phyloP scores from a whole-genome alignment of 2,888 invertebrate species.

The Mythimna ferrago region DNA sequence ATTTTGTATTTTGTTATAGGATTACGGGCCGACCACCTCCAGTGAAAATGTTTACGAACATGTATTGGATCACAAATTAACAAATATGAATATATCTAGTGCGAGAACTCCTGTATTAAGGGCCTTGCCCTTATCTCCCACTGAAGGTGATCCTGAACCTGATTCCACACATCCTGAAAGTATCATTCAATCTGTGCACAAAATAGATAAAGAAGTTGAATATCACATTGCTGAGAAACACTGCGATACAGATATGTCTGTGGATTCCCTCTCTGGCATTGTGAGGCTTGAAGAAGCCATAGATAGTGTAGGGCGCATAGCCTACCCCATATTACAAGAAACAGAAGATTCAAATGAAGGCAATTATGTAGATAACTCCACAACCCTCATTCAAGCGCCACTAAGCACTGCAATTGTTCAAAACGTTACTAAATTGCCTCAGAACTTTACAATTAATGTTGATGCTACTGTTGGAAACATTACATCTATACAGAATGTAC shows the following conservation, averaged over 20 bases:
- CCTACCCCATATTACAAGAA: slow-evolving; percentile 86
- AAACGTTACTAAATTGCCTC: slow-evolving; percentile 86
- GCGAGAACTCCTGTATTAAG: slow-evolving; percentile 86
- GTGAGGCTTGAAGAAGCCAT: slow-evolving; percentile 85
- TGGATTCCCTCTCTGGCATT: slow-evolving; percentile 84
- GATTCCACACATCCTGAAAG: slow-evolving; percentile 88
- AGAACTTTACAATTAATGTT: slow-evolving; percentile 88
- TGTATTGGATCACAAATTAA: slow-evolving; percentile 88
- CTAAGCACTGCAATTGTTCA: slow-evolving; percentile 86
- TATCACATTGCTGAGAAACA: slow-evolving; percentile 84
- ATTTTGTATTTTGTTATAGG: slow-evolving; percentile 81
- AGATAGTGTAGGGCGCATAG: slow-evolving; percentile 82
- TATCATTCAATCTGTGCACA: slow-evolving; percentile 84
- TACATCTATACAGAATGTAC: slow-evolving; percentile 87
- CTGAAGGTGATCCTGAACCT: slow-evolving; percentile 84
- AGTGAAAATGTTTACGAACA: slow-evolving; percentile 87
- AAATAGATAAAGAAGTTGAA: slow-evolving; percentile 84
- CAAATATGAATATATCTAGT: slow-evolving; percentile 87
- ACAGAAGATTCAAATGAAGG: slow-evolving; percentile 83
- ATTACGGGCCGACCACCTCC: slow-evolving; percentile 90
- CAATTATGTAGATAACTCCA: slow-evolving; percentile 83
- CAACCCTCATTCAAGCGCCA: slow-evolving; percentile 85
- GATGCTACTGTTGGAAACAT: slow-evolving; percentile 87
- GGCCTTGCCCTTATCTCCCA: slow-evolving; percentile 83
- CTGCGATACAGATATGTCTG: slow-evolving; percentile 83